Base-by-base conservation (phyloP, 2,888 invertebrate genomes). In the Drosophila anceps region DNA sequence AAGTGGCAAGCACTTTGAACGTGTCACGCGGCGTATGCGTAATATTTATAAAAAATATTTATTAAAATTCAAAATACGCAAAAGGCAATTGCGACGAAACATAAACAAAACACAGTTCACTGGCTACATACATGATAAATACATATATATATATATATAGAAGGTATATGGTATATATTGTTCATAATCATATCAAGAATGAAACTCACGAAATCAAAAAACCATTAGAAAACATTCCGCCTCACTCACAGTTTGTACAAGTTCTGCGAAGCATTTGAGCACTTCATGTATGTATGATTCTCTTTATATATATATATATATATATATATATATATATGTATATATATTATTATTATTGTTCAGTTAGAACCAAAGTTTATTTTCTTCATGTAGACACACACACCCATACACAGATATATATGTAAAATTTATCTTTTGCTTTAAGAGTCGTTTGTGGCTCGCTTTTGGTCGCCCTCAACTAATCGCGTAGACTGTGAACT, bases 21-120 rank as follows among this genome's bases (percentile, higher is more conserved):
- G 73, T 69, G 64, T 75, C 79, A 84, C 79, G 69, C 67, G 66
- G 68, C 82, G 84, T 84, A 84, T 83, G 58, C 72, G 69, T 63
- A 76, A 81, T 75, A 39, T 55, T 13, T 9, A 5, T 31, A 12
- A 33, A 48, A 39, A 39, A 27, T n/a, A 41, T 41, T 5, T 18
- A 18, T 41, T 29, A 10, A 39, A 48, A 58, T 27, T 48, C 46
- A 13, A n/a, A 31, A 51, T 13, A 37, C 54, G 41, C 48, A 13
- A 24, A 35, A 15, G 33, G 10, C 18, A 33, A 35, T 8, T 20
- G 59, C 24, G 44, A 27, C 31, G 43, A n/a, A 10, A 20, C 20
- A 41, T 29, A 24, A 15, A 31, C 29, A 59, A 48, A 37, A n/a
- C 20, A 15, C 58, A n/a, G 13, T 24, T 9, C 41, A 39, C 51